A percentile compares a stretch with the other conserved stretches of the same genome.
These are phyloP conservation scores for Helogale parvula DNA, from an alignment of 2,113 vertebrate species.

Conservation along the genomic window DNA sequence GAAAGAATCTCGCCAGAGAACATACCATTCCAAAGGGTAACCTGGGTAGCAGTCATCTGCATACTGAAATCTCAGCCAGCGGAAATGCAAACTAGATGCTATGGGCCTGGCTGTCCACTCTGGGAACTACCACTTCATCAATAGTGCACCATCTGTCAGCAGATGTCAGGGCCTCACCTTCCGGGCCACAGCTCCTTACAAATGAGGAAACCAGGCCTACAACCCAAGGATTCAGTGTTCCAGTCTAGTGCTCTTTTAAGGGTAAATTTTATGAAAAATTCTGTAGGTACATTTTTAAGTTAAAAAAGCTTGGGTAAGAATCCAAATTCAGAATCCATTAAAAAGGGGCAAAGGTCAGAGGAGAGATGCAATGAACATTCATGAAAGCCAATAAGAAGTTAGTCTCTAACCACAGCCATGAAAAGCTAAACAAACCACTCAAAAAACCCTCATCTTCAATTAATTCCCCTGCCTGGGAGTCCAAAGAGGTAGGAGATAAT, in stretches of 20 bases:
- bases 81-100: neutral
- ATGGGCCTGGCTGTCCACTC: neutral
- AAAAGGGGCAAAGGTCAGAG: neutral
- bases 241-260: neutral
- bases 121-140: neutral
- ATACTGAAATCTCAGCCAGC: neutral
- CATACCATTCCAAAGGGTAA: neutral
- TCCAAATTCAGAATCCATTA: neutral
- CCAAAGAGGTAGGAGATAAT: neutral
- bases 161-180: neutral
- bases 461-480: neutral
- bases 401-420: neutral
- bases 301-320: neutral
- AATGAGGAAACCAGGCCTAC: neutral
- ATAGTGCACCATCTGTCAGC: neutral
- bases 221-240: neutral
- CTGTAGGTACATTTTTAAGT: neutral
- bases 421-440: neutral
- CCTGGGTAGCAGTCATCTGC: neutral
- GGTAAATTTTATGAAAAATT: neutral
- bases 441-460: neutral
- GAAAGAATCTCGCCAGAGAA: conserved; percentile 38
- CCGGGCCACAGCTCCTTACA: neutral
- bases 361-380: neutral
- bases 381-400: neutral